Conservation (phyloP, 92 coral and sea anemone species). For the Palythoa heliodiscus region DNA sequence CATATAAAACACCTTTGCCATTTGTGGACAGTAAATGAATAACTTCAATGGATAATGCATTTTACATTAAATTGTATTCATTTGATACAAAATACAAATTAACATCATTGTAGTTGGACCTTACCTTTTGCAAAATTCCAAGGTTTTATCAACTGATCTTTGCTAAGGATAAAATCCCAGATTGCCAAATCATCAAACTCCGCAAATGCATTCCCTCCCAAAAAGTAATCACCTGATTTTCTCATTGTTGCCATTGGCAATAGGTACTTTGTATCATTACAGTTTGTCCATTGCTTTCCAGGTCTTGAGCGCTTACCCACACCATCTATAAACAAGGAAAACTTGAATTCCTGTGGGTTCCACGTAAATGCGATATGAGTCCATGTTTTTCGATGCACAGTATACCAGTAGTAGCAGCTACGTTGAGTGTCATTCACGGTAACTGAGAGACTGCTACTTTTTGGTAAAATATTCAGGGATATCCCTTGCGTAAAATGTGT, state of each 20-base stretch:
- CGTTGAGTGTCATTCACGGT: not conserved
- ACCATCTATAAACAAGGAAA: constrained; percentile 6
- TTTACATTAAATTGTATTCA: too few relatives aligned
- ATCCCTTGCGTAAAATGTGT: constrained; percentile 28
- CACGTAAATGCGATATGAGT: constrained; percentile 9
- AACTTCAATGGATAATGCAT: too few relatives aligned
- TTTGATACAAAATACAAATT: not conserved
- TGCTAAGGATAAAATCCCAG: constrained; percentile 40
- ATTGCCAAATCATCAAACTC: constrained; percentile 62
- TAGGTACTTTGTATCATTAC: constrained; percentile 22
- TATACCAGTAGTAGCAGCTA: constrained; percentile 1
- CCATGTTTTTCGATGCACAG: not conserved
- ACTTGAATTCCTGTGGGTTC: not conserved
- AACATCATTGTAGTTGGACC: not conserved
- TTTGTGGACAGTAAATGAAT: not conserved
- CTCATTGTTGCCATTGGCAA: not conserved
- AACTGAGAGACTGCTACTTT: not conserved
- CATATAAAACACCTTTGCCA: too few relatives aligned
- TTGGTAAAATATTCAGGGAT: not conserved
- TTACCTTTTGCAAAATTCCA: constrained; percentile 49
- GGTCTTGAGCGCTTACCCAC: fast-evolving
- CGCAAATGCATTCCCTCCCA: constrained; percentile 23
- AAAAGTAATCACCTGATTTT: constrained; percentile 14
- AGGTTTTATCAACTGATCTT: not conserved
- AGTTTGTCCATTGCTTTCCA: not conserved